A percentile compares a stretch with the other conserved stretches of the same genome.
Conservation (phyloP, 2,888 invertebrate genomes). For the Trichogramma evanescens region DNA sequence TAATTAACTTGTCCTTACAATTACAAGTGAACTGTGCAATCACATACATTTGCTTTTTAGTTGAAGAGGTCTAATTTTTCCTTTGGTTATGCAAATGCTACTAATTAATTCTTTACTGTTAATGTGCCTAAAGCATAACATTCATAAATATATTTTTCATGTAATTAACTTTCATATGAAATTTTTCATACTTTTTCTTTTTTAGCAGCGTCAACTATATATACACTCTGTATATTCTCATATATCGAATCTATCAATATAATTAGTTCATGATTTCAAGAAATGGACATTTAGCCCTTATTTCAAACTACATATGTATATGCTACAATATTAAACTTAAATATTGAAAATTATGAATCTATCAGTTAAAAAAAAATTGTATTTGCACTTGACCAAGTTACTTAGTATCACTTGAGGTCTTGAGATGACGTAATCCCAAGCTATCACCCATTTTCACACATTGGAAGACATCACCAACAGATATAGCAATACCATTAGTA, state of each 20-base stretch:
- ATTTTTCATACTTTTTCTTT: neutral
- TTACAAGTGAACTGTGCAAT: too few species aligned
- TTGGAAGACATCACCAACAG: constrained; percentile 34
- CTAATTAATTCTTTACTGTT: constrained; percentile 10
- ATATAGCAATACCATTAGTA: constrained; percentile 13
- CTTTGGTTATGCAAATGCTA: constrained; percentile 23
- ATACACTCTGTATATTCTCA: too few species aligned
- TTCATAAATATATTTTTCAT: constrained; percentile 20
- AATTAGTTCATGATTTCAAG: too few species aligned
- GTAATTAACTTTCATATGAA: neutral
- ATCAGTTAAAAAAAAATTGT: neutral
- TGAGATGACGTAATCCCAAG: constrained; percentile 33
- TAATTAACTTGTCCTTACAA: too few species aligned
- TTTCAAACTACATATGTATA: neutral
- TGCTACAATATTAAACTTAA: neutral
- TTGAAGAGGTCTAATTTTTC: neutral
- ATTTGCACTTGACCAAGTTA: neutral
- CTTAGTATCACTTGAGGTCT: constrained; percentile 21
- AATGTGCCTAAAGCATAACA: constrained; percentile 20
- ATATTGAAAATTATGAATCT: neutral
- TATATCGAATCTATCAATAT: too few species aligned
- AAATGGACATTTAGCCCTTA: too few species aligned
- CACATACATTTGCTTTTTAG: too few species aligned
- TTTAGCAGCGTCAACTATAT: neutral
- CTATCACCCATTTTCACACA: constrained; percentile 37